Percentiles rank a stretch among this genome's conserved stretches.
Evolutionary conservation across 2,888 invertebrate genomes (phyloP).

Genomic region (Catocala sponsa): DNA sequence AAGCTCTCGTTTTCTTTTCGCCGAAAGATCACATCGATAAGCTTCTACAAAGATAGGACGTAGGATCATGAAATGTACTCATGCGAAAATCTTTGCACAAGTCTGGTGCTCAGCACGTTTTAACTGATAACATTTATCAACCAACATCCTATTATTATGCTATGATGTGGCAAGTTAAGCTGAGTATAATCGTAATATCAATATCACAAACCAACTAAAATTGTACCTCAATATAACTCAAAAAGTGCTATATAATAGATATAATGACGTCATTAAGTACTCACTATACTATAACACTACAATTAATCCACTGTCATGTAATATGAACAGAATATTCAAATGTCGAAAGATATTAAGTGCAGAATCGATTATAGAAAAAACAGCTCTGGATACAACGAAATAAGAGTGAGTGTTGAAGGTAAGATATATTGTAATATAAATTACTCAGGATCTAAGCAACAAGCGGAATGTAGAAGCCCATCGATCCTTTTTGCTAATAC

Average conservation of each 20-base stretch:
- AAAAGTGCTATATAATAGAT: slow-evolving; percentile 13
- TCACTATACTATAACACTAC: slow-evolving; percentile 38
- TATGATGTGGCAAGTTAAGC: too few relatives aligned
- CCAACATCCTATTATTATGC: too few relatives aligned
- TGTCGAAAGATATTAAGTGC: slow-evolving; percentile 18
- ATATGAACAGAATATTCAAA: slow-evolving; percentile 26
- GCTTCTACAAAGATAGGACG: too few relatives aligned
- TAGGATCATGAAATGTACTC: too few relatives aligned
- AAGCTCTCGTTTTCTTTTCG: too few relatives aligned
- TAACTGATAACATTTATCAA: too few relatives aligned
- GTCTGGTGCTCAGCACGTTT: too few relatives aligned
- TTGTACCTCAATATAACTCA: not conserved
- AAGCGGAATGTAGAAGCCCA: slow-evolving; percentile 71
- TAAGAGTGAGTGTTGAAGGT: slow-evolving; percentile 19
- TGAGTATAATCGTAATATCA: too few relatives aligned
- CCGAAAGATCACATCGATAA: too few relatives aligned
- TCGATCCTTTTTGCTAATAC: slow-evolving; percentile 63
- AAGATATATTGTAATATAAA: slow-evolving; percentile 58
- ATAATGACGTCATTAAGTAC: slow-evolving; percentile 45
- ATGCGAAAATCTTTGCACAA: too few relatives aligned
- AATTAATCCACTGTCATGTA: slow-evolving; percentile 54
- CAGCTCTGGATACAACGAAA: slow-evolving; percentile 13
- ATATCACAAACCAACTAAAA: not conserved
- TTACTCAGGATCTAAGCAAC: slow-evolving; percentile 65
- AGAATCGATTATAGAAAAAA: slow-evolving; percentile 15